Percentiles rank a stretch among this genome's conserved stretches.
Evolutionary conservation across 2,797 vertebrate genomes (phyloP).

Genomic region (Xenentodon cancila): DNA sequence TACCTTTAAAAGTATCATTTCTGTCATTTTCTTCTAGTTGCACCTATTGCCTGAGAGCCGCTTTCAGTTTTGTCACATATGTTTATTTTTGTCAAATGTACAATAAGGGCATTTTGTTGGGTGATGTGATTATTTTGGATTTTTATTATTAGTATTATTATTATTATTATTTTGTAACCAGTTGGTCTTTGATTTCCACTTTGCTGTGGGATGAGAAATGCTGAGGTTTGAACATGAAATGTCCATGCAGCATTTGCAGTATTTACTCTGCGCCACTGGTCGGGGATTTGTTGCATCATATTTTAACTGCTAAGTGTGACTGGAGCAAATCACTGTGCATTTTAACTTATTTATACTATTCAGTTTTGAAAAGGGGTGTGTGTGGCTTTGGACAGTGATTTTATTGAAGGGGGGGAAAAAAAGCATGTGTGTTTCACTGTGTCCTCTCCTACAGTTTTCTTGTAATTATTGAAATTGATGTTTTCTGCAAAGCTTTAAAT

Average conservation of each 20-base stretch:
- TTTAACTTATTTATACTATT: slow-evolving; percentile 74
- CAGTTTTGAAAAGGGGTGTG: slow-evolving; percentile 71
- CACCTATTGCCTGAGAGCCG: slow-evolving; percentile 34
- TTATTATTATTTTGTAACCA: slow-evolving; percentile 6
- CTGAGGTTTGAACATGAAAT: slow-evolving; percentile 51
- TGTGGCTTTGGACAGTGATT: slow-evolving; percentile 37
- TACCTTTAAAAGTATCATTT: slow-evolving; percentile 55
- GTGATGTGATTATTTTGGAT: not conserved
- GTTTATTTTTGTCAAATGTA: not conserved
- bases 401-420: not conserved
- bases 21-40: slow-evolving; percentile 21
- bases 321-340: slow-evolving; percentile 66
- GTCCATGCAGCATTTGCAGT: slow-evolving; percentile 67
- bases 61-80: slow-evolving; percentile 28
- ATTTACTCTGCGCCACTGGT: slow-evolving; percentile 62
- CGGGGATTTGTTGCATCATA: slow-evolving; percentile 45
- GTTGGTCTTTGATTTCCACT: slow-evolving; percentile 31
- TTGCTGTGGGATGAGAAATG: slow-evolving; percentile 46
- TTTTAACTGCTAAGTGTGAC: slow-evolving; percentile 67
- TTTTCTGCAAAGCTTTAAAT: slow-evolving; percentile 80
- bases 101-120: not conserved
- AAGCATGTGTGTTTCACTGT: slow-evolving; percentile 55
- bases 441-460: slow-evolving; percentile 77
- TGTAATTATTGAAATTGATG: slow-evolving; percentile 85
- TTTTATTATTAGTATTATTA: slow-evolving; percentile 4